Conservation (phyloP, 1,140 invertebrate species). For the Lucilia cuprina region DNA sequence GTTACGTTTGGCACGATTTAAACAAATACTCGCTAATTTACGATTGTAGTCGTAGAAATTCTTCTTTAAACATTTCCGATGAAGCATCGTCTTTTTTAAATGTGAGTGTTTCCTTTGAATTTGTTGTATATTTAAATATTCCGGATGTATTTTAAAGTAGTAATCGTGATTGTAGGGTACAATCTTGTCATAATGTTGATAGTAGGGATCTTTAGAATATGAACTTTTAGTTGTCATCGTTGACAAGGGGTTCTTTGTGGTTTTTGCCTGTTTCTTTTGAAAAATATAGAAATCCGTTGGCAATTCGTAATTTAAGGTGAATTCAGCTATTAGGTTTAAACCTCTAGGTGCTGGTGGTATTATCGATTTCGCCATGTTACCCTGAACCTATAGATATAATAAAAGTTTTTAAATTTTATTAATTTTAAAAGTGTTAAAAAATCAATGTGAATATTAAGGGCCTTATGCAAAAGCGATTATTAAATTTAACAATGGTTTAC, state of each 20-base stretch:
- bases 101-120: background rate
- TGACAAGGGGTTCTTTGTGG: background rate
- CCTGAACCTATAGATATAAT: background rate
- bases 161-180: too few relatives aligned
- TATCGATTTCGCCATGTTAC: conserved; percentile 8
- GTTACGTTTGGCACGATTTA: conserved; percentile 3
- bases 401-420: too few relatives aligned
- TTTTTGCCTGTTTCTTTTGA: background rate
- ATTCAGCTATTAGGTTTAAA: background rate
- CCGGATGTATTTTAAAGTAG: background rate
- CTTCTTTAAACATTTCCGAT: background rate
- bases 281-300: background rate
- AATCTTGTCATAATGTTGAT: background rate
- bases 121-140: background rate
- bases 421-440: too few relatives aligned
- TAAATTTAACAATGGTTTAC: too few relatives aligned
- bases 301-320: background rate
- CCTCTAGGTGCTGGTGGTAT: background rate
- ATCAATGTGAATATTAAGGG: too few relatives aligned
- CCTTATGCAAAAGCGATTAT: too few relatives aligned
- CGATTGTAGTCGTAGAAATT: background rate
- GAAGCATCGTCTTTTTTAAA: background rate
- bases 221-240: background rate
- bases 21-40: background rate
- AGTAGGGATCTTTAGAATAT: background rate